Conservation (phyloP, 1,140 invertebrate species). For the Pogonomyrmex barbatus region DNA sequence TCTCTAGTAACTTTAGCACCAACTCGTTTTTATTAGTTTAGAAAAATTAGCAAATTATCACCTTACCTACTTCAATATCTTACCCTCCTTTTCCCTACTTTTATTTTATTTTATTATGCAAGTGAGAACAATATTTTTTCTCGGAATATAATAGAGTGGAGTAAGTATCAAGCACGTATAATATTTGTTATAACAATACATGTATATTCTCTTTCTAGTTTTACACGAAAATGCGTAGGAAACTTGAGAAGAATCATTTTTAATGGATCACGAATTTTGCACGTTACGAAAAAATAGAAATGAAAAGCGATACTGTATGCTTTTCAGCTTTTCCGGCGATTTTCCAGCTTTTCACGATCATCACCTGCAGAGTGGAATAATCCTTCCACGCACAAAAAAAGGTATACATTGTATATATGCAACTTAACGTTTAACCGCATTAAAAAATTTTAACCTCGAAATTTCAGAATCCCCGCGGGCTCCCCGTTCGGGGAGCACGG, state of each 20-base stretch:
- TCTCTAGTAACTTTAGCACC: too few relatives aligned
- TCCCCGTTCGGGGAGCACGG: not conserved
- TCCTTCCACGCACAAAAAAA: not conserved
- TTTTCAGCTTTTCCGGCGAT: constrained; percentile 1
- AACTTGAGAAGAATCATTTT: constrained; percentile 28
- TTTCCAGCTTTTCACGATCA: constrained; percentile 1
- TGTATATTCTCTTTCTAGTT: not conserved
- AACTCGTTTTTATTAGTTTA: too few relatives aligned
- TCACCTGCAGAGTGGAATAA: not conserved
- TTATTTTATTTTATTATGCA: not conserved
- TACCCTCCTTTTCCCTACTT: not conserved
- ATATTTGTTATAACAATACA: not conserved
- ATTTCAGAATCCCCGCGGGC: not conserved
- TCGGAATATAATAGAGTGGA: not conserved
- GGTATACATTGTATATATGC: too few relatives aligned
- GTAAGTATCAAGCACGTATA: not conserved
- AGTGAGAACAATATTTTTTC: not conserved
- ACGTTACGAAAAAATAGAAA: constrained; percentile 20
- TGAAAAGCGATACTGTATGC: not conserved
- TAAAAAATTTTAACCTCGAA: not conserved
- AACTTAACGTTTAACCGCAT: not conserved
- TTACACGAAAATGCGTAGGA: not conserved
- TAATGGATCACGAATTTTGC: constrained; percentile 31
- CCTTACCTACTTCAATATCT: too few relatives aligned
- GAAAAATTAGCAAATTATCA: too few relatives aligned